A percentile compares a stretch with the other conserved stretches of the same genome.
phyloP scores from a whole-genome alignment of 2,888 invertebrate genomes.

The Megamerina dolium region DNA sequence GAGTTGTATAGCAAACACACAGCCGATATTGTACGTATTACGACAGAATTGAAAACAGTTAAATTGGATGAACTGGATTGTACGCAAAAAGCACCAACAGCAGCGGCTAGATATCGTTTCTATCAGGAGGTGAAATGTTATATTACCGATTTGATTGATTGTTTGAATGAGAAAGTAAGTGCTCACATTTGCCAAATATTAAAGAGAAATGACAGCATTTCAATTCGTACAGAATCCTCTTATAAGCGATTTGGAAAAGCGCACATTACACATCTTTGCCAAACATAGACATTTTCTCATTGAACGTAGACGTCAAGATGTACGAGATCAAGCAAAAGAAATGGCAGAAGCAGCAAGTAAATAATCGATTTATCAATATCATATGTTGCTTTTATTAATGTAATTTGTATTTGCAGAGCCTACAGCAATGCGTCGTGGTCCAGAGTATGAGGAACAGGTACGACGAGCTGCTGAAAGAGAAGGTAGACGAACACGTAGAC shows the following conservation, averaged over 20 bases:
- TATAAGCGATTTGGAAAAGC: constrained; percentile 73
- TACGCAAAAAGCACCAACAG: constrained; percentile 50
- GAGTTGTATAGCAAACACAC: constrained; percentile 52
- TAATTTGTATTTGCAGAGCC: constrained; percentile 25
- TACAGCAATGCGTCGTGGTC: constrained; percentile 37
- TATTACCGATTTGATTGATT: constrained; percentile 93
- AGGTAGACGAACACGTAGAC: constrained; percentile 80
- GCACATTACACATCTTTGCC: constrained; percentile 65
- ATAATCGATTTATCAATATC: constrained; percentile 24
- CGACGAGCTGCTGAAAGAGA: constrained; percentile 86
- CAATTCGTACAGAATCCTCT: constrained; percentile 56
- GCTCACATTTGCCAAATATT: not conserved
- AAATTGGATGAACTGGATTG: constrained; percentile 52
- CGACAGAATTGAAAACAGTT: constrained; percentile 44
- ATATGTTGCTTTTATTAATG: not conserved
- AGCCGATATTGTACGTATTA: constrained; percentile 48
- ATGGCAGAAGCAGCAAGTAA: constrained; percentile 65
- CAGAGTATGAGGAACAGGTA: constrained; percentile 63
- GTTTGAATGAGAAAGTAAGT: constrained; percentile 89
- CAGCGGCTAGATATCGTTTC: constrained; percentile 81
- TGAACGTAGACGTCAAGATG: constrained; percentile 82
- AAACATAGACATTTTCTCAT: constrained; percentile 69
- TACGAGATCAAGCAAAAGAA: constrained; percentile 91
- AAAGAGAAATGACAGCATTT: not conserved
- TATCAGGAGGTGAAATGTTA: constrained; percentile 95